phyloP scores from a whole-genome alignment of 2,113 vertebrate genomes.

The Cephalophus harveyi region DNA sequence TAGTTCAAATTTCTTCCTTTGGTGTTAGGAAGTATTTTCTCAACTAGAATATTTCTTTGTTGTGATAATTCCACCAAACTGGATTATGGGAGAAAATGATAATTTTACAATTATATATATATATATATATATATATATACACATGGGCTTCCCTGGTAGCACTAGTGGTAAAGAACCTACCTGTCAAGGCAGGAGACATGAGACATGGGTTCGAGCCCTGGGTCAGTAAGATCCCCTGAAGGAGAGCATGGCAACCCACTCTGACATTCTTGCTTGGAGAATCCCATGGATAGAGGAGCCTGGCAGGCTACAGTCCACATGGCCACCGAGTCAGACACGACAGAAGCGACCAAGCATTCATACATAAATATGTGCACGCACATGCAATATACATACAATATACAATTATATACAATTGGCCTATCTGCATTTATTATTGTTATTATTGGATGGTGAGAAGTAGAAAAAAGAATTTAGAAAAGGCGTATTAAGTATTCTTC shows the following conservation, averaged over 20 bases:
- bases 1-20: background rate
- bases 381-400: background rate
- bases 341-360: background rate
- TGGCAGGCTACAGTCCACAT: background rate
- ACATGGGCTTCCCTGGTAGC: background rate
- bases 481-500: background rate
- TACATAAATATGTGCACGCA: background rate
- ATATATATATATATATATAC: too few species aligned
- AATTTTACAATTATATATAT: accelerated
- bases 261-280: background rate
- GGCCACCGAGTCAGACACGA: accelerated
- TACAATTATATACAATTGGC: background rate
- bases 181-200: background rate
- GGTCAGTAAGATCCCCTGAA: background rate
- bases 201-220: background rate
- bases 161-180: background rate
- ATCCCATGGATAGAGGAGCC: background rate
- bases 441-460: background rate
- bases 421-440: background rate
- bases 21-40: background rate
- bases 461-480: background rate
- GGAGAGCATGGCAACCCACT: background rate
- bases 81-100: background rate
- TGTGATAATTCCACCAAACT: background rate
- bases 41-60: background rate